These are phyloP conservation scores for Ciconia boyciana DNA, from an alignment of 2,113 vertebrate species.

Conservation along the genomic window DNA sequence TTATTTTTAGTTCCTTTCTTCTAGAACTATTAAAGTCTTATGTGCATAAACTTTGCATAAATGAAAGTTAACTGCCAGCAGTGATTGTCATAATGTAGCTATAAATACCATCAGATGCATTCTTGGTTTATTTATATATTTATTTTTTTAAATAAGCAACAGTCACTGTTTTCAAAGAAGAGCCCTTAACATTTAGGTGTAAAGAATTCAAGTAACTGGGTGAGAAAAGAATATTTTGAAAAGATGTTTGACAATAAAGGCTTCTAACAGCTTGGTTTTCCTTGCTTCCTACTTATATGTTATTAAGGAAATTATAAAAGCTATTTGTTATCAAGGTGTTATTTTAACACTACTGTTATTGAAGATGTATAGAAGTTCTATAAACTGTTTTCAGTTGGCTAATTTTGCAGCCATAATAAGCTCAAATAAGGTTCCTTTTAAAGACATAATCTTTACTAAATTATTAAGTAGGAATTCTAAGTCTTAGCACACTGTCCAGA, in stretches of 20 bases:
- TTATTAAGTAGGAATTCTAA: neutral
- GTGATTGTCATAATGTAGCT: neutral
- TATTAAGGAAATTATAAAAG: neutral
- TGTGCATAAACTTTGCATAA: slow-evolving; percentile 14
- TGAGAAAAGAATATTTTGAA: neutral
- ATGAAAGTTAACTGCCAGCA: slow-evolving; percentile 18
- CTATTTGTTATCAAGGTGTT: neutral
- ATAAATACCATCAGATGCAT: neutral
- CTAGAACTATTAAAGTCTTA: neutral
- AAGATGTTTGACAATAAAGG: neutral
- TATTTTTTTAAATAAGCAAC: neutral
- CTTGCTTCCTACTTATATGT: neutral
- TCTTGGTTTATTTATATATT: neutral
- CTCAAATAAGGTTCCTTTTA: neutral
- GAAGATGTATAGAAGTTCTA: neutral
- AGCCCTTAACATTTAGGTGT: neutral
- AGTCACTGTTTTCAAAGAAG: neutral
- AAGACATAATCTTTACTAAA: neutral
- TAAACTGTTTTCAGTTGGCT: neutral
- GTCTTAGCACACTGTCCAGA: neutral
- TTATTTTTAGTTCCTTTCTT: slow-evolving; percentile 44
- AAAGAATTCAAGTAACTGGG: neutral
- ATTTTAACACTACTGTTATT: neutral
- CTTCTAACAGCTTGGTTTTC: neutral
- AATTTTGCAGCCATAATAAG: neutral